Evolutionary conservation across 2,113 vertebrate genomes (phyloP), one percentile per base, ranked within the genome.

Genomic region (Halichoerus grypus): DNA sequence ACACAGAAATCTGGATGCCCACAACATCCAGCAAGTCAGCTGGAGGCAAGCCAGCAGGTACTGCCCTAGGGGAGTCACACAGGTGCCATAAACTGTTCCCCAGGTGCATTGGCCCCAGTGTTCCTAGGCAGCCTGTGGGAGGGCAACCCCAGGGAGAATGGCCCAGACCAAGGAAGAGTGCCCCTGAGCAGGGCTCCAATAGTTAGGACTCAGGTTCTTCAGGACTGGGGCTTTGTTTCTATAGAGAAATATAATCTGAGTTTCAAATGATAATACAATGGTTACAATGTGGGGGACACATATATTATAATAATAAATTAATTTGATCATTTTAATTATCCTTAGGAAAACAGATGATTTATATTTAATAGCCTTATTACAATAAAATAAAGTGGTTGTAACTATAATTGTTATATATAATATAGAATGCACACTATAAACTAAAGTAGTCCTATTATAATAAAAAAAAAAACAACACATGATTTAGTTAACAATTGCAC

Each of bases 241-340:
- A 5, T 11, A 67, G 24, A 93, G 33, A 97, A 97, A 94, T 63
- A 53, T 5, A 95, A 90, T 79, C 59, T 85, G 84, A 90, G 49
- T 96, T 96, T 97, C 71, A 97, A 97, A 77, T 82, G 69, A 80
- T 94, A 95, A 84, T 90, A 42, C 3, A 9, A 51, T 79, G 46
- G 74, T 96, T 97, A 84, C 39, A 88, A 95, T 49, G 36, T 51
- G n/a, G 59, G 3, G 53, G 51, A 77, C 67, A 46, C 49, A 79
- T 79, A 88, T 93, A 96, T 95, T 97, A 97, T 72, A 95, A 88
- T 89, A 98, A 96, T 91, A 98, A 97, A 98, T 97, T 97, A 97
- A 97, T 97, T 95, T 96, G 57, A 97, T 98, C 95, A 97, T 98
- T 95, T 96, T 97, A 97, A 97, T 97, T 98, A 95, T 93, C 71